Evolutionary conservation across 2,888 invertebrate species (phyloP), one percentile per base, ranked within the genome.

Genomic region (Brachypalpus laphriformis): DNA sequence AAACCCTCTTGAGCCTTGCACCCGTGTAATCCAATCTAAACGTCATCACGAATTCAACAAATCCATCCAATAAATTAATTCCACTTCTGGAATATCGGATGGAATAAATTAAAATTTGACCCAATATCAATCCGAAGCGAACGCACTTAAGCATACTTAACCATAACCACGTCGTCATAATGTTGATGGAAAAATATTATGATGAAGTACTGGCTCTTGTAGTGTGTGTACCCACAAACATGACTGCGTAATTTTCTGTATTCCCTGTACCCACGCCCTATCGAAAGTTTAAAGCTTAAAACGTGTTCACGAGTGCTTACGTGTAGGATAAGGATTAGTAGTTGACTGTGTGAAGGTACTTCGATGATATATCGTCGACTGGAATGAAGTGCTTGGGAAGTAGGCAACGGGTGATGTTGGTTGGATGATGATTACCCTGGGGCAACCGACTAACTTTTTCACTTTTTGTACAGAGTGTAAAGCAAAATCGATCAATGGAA

Each of bases 51-150:
- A 34, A 34, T 37, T 16, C 11, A 51, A 40, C 25, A 18, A 42
- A 63, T 45, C 70, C 42, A 34, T 63, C 63, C 25, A 65, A 25
- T 45, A 34, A 54, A 71, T 49, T 71, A 47, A 63, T 71, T 49
- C 63, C 76, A 82, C 28, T 78, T 40, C 25, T 40, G 49, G 9
- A 31, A 22, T 45, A 66, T 45, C 59, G 3, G 45, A 71, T 77
- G 66, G 77, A 77, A 77, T 77, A 72, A 82, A 82, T 82, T 68
- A 71, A 77, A 68, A 72, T 72, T 54, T 56, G 77, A 82, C 77
- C 77, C 82, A 82, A 77, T 72, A 82, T 66, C 59, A 77, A 61
- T 61, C 47, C 82, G 45, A 47, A 18, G 31, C 51, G 47, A 65
- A 37, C 72, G 76, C 76, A 65, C 57, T 76, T 70, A 54, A 72